Evolutionary conservation across 2,113 vertebrate genomes (phyloP).

Genomic region (Cepphus grylle): DNA sequence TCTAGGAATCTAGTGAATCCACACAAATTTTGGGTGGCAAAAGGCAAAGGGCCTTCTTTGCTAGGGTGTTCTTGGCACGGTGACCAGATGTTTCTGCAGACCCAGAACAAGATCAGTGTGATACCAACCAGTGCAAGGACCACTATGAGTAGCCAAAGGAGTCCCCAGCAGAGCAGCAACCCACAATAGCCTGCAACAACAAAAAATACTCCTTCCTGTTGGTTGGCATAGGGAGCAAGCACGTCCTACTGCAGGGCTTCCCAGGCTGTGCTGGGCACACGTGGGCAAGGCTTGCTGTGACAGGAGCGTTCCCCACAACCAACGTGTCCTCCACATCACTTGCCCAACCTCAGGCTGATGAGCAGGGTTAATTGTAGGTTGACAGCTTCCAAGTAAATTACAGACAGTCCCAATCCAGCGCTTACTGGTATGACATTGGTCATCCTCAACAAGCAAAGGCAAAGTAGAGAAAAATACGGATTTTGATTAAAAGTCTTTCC

Average conservation of each 20-base stretch:
- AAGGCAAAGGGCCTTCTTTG: neutral
- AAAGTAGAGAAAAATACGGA: neutral
- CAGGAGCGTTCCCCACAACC: neutral
- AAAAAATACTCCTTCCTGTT: neutral
- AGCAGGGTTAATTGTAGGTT: neutral
- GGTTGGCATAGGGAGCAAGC: accelerated
- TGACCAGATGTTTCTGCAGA: neutral
- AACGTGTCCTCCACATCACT: neutral
- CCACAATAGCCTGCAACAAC: neutral
- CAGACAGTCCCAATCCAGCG: neutral
- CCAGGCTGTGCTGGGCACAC: neutral
- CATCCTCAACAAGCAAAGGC: neutral
- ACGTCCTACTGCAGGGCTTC: neutral
- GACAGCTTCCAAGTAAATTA: neutral
- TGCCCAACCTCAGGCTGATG: neutral
- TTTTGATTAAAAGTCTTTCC: neutral
- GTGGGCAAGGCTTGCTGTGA: neutral
- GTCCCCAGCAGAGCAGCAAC: neutral
- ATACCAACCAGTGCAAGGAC: neutral
- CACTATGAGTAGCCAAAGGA: neutral
- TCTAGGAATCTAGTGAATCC: neutral
- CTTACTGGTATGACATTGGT: neutral
- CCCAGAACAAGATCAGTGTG: accelerated
- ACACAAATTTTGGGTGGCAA: neutral
- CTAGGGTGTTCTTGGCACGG: neutral